Evolutionary conservation across 2,797 vertebrate species (phyloP), one percentile per base, ranked within the genome.

Genomic region (Enteromius trimaculatus): DNA sequence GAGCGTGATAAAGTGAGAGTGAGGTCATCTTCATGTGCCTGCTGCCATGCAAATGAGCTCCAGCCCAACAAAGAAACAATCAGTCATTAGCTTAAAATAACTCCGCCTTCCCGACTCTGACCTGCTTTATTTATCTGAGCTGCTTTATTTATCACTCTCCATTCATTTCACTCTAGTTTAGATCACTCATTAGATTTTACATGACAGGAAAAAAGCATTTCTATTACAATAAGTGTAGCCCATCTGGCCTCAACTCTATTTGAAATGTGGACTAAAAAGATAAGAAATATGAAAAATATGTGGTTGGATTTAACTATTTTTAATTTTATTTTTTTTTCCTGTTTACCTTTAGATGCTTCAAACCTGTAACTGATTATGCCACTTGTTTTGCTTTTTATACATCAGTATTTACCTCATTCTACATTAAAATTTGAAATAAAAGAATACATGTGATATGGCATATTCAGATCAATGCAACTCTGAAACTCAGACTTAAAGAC

Each of bases 11-110:
- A 14, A 53, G 34, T 0, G 6, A 64, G 31, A 74, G 44, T 82
- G 80, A 79, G 39, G 55, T 82, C 55, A 82, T 82, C 84, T 64
- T 65, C 34, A 53, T 81, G 23, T 81, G 55, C n/a, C n/a, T 62
- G 13, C 37, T 47, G 39, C 49, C 74, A 77, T 83, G 81, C 66
- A 77, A 58, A 77, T 83, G 10, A 78, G 17, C 21, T 26, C 10
- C 19, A 37, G 47, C 39, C 49, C 62, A 66, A 65, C 14, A 79
- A 84, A 64, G 72, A 44, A 62, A 71, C 81, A 70, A 64, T 66
- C 42, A 13, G 19, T 75, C 58, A 66, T 6, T 3, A 53, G n/a
- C 55, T 39, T 75, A 64, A 70, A 65, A 55, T 81, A 81, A 51
- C 31, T 44, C 34, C 3, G 16, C 26, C 64, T 49, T 80, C 34